These are phyloP conservation scores for Oxyruncus cristatus DNA, from an alignment of 2,113 vertebrate species.

Conservation along the genomic window DNA sequence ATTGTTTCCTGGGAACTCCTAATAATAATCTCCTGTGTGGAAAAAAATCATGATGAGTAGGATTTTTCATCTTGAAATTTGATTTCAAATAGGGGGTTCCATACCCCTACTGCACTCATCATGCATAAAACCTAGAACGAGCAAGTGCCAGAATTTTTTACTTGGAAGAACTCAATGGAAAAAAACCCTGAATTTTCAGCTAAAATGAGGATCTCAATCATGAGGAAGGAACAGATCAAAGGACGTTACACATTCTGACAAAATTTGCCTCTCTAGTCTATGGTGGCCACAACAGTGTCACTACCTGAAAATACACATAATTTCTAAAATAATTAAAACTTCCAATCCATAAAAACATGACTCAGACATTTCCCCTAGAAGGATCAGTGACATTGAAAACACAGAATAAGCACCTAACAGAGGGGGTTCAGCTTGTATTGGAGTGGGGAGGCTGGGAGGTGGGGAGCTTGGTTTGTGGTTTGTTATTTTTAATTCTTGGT, in stretches of 20 bases:
- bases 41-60: accelerated
- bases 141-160: not conserved
- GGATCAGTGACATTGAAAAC: not conserved
- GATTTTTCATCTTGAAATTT: not conserved
- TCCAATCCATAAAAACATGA: not conserved
- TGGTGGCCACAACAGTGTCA: not conserved
- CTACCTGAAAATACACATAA: not conserved
- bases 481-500: not conserved
- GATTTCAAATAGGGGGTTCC: not conserved
- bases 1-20: not conserved
- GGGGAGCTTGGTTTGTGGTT: not conserved
- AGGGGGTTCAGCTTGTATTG: not conserved
- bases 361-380: not conserved
- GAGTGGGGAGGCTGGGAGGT: not conserved
- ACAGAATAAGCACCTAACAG: not conserved
- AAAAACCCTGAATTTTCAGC: not conserved
- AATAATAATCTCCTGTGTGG: not conserved
- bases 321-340: not conserved
- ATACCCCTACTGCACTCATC: not conserved
- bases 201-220: not conserved
- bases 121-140: not conserved
- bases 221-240: not conserved
- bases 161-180: not conserved
- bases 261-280: not conserved
- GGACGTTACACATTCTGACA: not conserved